phyloP scores from a whole-genome alignment of 2,797 vertebrate species.

The Diceros bicornis region DNA sequence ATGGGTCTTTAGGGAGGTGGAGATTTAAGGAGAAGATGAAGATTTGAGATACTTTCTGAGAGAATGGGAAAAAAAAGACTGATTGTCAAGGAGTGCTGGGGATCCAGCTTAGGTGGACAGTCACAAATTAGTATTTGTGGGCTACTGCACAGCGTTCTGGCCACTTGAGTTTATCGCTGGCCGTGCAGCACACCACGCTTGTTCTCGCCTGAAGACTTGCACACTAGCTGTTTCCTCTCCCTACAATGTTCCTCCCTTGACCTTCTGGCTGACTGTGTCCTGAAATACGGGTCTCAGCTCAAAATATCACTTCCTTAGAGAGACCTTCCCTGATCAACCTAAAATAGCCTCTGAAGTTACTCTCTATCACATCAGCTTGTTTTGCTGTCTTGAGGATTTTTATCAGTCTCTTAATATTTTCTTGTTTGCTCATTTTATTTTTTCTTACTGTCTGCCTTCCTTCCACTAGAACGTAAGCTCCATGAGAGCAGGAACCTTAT shows the following conservation, averaged over 20 bases:
- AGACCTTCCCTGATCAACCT: background rate
- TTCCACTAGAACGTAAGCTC: background rate
- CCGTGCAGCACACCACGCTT: no score
- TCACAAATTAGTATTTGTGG: background rate
- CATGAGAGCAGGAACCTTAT: background rate
- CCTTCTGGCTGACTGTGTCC: background rate
- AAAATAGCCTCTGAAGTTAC: background rate
- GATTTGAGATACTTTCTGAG: background rate
- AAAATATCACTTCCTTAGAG: background rate
- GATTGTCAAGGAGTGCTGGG: background rate
- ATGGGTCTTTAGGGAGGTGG: background rate
- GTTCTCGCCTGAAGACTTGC: background rate
- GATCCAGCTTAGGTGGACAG: background rate
- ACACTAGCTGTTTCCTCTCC: no score
- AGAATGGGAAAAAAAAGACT: background rate
- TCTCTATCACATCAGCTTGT: background rate
- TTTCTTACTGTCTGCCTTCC: background rate
- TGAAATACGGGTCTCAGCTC: background rate
- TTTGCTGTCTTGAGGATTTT: background rate
- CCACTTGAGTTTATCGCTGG: no score
- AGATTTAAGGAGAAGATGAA: background rate
- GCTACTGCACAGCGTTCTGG: background rate
- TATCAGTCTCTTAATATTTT: background rate
- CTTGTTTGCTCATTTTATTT: background rate
- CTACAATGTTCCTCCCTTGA: background rate